A percentile compares a stretch with the other conserved stretches of the same genome.
phyloP scores from a whole-genome alignment of 2,113 vertebrate genomes.

The Aspiorhynchus laticeps region DNA sequence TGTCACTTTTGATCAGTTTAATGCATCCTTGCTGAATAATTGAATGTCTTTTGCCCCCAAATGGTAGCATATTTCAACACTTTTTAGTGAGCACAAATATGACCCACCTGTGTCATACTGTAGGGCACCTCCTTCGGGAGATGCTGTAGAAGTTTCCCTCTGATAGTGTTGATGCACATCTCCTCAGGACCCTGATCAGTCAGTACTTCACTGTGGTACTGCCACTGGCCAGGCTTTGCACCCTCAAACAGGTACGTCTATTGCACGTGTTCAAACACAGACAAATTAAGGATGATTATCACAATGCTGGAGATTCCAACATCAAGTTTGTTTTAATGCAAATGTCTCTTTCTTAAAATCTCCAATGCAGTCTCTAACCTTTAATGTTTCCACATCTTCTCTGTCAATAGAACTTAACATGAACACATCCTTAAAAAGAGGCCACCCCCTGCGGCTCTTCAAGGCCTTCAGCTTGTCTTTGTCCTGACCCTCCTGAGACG shows the following conservation, averaged over 20 bases:
- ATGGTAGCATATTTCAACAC: background rate
- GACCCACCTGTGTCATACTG: slow-evolving; percentile 82
- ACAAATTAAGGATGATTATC: too few species aligned
- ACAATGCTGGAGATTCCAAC: background rate
- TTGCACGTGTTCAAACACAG: background rate
- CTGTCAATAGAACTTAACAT: slow-evolving; percentile 86
- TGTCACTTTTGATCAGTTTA: background rate
- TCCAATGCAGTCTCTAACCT: slow-evolving; percentile 71
- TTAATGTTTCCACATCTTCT: slow-evolving; percentile 87
- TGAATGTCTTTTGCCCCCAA: background rate
- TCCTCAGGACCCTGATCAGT: slow-evolving; percentile 89
- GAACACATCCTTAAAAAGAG: slow-evolving; percentile 90
- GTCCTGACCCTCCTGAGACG: background rate
- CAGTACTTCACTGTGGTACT: slow-evolving; percentile 89
- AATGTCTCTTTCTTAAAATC: background rate
- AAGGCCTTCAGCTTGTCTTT: slow-evolving; percentile 53
- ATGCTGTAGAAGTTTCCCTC: slow-evolving; percentile 89
- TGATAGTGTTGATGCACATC: slow-evolving; percentile 84
- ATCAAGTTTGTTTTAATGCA: background rate
- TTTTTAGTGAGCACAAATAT: background rate
- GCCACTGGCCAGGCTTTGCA: slow-evolving; percentile 87
- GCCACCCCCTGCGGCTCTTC: slow-evolving; percentile 81
- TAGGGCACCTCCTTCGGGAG: slow-evolving; percentile 93
- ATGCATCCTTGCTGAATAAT: background rate
- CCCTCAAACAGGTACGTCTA: slow-evolving; percentile 85